These are phyloP conservation scores for Myanophis thanlyinensis DNA, from an alignment of 2,113 vertebrate species.

Conservation along the genomic window DNA sequence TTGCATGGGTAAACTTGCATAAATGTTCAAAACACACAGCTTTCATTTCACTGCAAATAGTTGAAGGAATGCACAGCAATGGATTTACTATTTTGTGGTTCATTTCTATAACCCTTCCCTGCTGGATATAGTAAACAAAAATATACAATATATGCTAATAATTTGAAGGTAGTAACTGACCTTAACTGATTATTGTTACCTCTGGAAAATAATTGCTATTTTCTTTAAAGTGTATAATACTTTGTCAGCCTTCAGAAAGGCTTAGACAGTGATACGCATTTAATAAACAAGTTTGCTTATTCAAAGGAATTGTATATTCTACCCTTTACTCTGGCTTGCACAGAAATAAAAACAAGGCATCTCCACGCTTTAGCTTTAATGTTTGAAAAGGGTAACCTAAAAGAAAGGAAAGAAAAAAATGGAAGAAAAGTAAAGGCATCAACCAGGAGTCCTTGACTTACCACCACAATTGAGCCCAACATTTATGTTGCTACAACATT, in stretches of 20 bases:
- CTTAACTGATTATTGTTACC: neutral
- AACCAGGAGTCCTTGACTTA: neutral
- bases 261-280: neutral
- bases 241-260: neutral
- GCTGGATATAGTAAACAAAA: neutral
- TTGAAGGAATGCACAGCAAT: neutral
- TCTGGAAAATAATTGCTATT: neutral
- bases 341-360: neutral
- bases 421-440: neutral
- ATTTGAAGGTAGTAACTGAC: neutral
- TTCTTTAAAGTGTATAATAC: neutral
- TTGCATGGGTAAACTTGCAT: neutral
- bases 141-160: neutral
- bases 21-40: neutral
- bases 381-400: neutral
- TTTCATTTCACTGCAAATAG: neutral
- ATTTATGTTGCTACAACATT: neutral
- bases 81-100: neutral
- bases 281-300: neutral
- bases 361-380: neutral
- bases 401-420: neutral
- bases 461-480: neutral
- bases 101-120: constrained; percentile 23
- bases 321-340: neutral
- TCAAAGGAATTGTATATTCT: neutral